Evolutionary conservation across 2,797 vertebrate genomes (phyloP).

Genomic region (Molossus alvarezi): DNA sequence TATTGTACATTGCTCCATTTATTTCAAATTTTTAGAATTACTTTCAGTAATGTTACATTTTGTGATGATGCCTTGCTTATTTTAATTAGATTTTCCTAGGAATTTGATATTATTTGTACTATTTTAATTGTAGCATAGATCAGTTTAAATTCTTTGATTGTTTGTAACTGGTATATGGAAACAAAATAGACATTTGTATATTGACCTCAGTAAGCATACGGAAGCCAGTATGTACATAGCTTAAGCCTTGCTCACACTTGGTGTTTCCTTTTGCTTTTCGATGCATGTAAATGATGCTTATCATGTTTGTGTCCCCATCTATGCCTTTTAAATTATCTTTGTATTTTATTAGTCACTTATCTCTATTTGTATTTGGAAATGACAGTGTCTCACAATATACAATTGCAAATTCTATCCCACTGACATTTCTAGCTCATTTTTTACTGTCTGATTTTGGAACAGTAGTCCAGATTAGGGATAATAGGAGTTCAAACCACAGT

Average conservation of each 20-base stretch:
- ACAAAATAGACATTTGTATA: not conserved
- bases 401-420: not conserved
- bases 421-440: not conserved
- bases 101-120: not conserved
- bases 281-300: not conserved
- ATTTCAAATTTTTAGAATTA: not conserved
- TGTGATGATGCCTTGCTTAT: not conserved
- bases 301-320: not conserved
- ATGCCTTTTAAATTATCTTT: not conserved
- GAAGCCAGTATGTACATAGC: not conserved
- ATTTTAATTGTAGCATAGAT: not conserved
- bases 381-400: not conserved
- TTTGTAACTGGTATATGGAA: not conserved
- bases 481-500: not conserved
- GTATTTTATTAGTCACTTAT: not conserved
- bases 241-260: not conserved
- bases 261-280: not conserved
- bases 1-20: not conserved
- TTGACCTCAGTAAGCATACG: not conserved
- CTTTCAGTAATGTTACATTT: not conserved
- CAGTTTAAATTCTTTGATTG: not conserved
- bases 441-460: not conserved
- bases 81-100: not conserved
- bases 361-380: not conserved
- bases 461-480: not conserved